phyloP scores from a whole-genome alignment of 1,140 invertebrate genomes.

The Macrocentrus cingulum region DNA sequence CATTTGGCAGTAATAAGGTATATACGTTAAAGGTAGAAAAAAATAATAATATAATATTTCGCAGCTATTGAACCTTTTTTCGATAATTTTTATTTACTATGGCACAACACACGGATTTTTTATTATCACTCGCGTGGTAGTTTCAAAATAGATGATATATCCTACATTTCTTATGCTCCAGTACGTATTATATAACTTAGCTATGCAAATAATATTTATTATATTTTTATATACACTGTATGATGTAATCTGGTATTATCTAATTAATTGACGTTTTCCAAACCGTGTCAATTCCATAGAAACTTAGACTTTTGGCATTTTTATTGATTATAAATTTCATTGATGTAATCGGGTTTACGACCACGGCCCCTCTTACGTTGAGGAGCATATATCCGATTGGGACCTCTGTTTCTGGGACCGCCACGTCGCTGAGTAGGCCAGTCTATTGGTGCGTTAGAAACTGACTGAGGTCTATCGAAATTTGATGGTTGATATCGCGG shows the following conservation, averaged over 20 bases:
- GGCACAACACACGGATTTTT: constrained; percentile 12
- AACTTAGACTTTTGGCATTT: constrained; percentile 3
- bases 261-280: background rate
- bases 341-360: constrained; percentile 25
- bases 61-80: too few relatives aligned
- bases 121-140: background rate
- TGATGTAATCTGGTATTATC: background rate
- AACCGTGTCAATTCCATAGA: background rate
- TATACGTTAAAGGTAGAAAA: background rate
- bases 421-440: constrained; percentile 19
- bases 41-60: too few relatives aligned
- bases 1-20: constrained; percentile 16
- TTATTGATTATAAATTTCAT: constrained; percentile 12
- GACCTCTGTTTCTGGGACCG: background rate
- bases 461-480: constrained; percentile 10
- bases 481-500: constrained; percentile 5
- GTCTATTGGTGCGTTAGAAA: constrained; percentile 10
- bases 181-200: constrained; percentile 12
- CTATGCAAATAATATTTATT: constrained; percentile 4
- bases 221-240: constrained; percentile 15
- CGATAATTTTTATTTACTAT: background rate
- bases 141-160: background rate
- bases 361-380: constrained; percentile 29
- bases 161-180: too few relatives aligned
- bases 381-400: constrained; percentile 24